Base-by-base conservation (phyloP, 2,888 invertebrate species). In the Dicroscelio sp. region DNA sequence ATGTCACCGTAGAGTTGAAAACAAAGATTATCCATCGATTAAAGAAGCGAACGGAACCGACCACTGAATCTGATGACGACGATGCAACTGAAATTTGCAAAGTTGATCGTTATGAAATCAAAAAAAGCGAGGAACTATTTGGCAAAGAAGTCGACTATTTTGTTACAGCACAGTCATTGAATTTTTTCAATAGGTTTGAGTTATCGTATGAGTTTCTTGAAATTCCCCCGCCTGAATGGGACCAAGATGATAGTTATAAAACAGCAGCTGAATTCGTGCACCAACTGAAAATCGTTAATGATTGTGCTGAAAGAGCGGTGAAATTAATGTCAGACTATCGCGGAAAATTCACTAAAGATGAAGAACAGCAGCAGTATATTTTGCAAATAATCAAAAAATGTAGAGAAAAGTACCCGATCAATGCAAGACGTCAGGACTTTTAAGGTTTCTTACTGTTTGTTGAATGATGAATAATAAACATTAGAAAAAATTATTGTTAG, bases 121-220 rank as follows among this genome's bases (percentile, higher is more conserved):
- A 48, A 8, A 35, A 83, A 20, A 20, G 25, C 2, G 14, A 25
- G 6, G 33, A 33, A 60, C 6, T 71, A 17, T 60, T 83, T 6
- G 33, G 73, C 60, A 60, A 73, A 75, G 73, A 75, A 52, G 10
- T 84, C 20, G 75, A 75, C 25, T 76, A 31, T 76, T 84, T 84
- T 76, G 20, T 84, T 65, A 75, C 33, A 12, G 14, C 4, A 27
- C 52, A 76, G 12, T 84, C 75, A 17, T 30, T 35, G n/a, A 31
- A 17, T 14, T 73, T 60, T 31, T 78, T 78, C 38, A 8, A 65
- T 2, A 30, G 65, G 89, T 93, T 94, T 94, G 12, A 25, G 48
- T 25, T 52, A 73, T 30, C 3, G 20, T 14, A 48, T 30, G 73
- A 73, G 12, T 73, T 73, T 20, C n/a, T 73, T 20, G 73, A 73